Evolutionary conservation across 2,797 vertebrate genomes (phyloP), one percentile per base, ranked within the genome.

Genomic region (Trachurus trachurus): DNA sequence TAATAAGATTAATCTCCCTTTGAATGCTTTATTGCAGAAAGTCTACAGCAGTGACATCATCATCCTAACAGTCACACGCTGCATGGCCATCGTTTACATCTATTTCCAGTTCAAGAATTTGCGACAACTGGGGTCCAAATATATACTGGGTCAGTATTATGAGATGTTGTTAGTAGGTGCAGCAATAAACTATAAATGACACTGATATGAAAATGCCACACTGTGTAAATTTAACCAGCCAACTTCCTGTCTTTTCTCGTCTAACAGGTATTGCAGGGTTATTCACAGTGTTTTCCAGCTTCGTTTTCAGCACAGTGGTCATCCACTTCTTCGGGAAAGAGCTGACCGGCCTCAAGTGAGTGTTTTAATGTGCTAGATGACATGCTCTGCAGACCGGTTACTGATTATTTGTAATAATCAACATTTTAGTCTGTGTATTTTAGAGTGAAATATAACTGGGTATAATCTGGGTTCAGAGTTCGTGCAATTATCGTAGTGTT

Each of bases 81-180:
- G 98, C 90, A 97, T 98, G 89, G 98, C 98, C 74, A 97, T 99
- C 52, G 90, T 99, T 71, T 99, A 99, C 82, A 98, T 99, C 92
- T 99, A 99, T 83, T 98, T 99, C 92, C 98, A 99, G 88, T 99
- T 99, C 90, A 98, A 98, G 94, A 99, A 97, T 88, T 93, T 99
- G 72, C 94, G 96, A 50, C 98, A 98, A 15, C 95, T 99, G 87
- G 98, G 98, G 71, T 99, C 98, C 86, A 99, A 99, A 82, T 99
- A 99, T 86, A 99, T 99, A 87, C 93, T 99, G 74, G 98, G 98
- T 99, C 89, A 84, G 91, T 88, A 31, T 76, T 17, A 56, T 39
- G 1, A 21, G 34, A 16, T 31, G 31, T 21, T 22, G 26, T 13
- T 2, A 3, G 19, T 17, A 1, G 26, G 2, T 52, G 8, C 50